Evolutionary conservation across 2,113 vertebrate species (phyloP).

Genomic region (Coracopsis vasa): DNA sequence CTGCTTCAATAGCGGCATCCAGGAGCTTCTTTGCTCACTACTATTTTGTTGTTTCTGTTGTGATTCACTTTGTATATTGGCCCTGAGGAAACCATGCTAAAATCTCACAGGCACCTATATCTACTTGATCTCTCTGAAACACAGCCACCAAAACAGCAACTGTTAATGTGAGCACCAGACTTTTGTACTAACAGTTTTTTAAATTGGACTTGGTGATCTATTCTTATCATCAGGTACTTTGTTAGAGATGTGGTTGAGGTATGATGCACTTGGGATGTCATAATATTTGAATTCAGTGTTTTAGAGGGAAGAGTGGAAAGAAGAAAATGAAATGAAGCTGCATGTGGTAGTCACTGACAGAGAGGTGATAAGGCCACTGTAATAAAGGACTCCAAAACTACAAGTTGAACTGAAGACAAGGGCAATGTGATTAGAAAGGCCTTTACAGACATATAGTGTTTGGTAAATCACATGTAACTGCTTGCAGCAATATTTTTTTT

Average conservation of each 20-base stretch:
- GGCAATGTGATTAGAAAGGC: not conserved
- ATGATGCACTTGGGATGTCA: not conserved
- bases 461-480: not conserved
- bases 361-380: not conserved
- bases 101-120: not conserved
- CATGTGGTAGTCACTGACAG: not conserved
- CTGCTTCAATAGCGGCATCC: not conserved
- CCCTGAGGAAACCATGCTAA: not conserved
- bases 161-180: not conserved
- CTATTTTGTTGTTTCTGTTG: not conserved
- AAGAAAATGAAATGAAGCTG: not conserved
- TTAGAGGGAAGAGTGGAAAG: not conserved
- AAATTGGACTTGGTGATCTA: not conserved
- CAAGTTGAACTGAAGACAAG: not conserved
- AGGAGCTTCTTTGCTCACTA: not conserved
- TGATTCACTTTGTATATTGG: not conserved
- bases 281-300: not conserved
- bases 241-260: not conserved
- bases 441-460: not conserved
- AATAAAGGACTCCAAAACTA: not conserved
- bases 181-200: not conserved
- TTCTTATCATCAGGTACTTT: not conserved
- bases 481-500: not conserved
- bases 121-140: not conserved
- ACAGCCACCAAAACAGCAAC: not conserved